Evolutionary conservation across 2,113 vertebrate genomes (phyloP).

Genomic region (Circaetus gallicus): DNA sequence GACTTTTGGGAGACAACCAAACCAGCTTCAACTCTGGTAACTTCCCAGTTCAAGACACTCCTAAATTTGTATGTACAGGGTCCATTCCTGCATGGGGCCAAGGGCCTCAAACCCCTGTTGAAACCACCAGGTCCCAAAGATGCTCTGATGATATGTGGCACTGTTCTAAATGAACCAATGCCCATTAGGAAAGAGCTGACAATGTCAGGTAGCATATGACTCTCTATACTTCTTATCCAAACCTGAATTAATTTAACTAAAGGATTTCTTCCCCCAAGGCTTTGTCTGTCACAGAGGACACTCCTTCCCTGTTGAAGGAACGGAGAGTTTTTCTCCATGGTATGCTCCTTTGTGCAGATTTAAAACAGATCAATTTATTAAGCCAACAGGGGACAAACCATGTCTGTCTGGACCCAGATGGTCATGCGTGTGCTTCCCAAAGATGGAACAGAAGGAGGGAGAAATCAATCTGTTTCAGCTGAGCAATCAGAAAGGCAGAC

Average conservation of each 20-base stretch:
- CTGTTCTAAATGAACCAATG: background rate
- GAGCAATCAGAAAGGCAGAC: background rate
- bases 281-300: background rate
- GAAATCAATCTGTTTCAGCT: background rate
- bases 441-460: background rate
- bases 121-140: background rate
- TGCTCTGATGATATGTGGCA: background rate
- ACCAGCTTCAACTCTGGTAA: slow-evolving; percentile 15
- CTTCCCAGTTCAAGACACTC: background rate
- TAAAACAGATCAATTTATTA: background rate
- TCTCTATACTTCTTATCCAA: background rate
- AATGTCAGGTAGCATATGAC: background rate
- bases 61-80: background rate
- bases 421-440: background rate
- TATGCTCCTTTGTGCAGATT: background rate
- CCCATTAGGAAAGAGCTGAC: background rate
- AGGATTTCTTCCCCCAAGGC: background rate
- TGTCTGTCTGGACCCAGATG: background rate
- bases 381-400: background rate
- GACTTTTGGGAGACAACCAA: slow-evolving; percentile 37
- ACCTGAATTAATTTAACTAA: background rate
- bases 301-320: too few species aligned
- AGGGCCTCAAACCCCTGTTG: background rate
- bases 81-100: background rate
- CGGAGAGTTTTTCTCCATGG: background rate